Conservation (phyloP, 2,888 invertebrate species). For the Synanthedon formicaeformis region DNA sequence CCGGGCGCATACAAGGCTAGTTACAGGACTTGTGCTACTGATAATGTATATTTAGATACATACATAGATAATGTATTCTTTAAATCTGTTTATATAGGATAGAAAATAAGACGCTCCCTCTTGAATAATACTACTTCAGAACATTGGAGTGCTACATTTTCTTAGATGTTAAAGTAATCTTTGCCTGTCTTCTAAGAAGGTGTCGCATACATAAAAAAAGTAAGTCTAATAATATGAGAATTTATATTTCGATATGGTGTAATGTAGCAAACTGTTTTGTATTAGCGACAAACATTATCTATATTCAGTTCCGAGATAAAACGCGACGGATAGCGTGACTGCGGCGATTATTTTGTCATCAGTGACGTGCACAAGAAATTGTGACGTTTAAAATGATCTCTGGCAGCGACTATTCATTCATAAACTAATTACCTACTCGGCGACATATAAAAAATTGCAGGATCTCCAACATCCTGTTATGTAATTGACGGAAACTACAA, state of each 20-base stretch:
- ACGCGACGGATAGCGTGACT: constrained; percentile 32
- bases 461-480: constrained; percentile 32
- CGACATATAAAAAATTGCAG: constrained; percentile 24
- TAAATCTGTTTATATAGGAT: too few relatives aligned
- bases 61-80: too few relatives aligned
- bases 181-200: too few relatives aligned
- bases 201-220: too few relatives aligned
- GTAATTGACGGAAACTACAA: background rate
- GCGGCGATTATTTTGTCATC: constrained; percentile 35
- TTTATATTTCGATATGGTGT: background rate
- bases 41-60: too few relatives aligned
- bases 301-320: background rate
- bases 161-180: too few relatives aligned
- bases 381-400: constrained; percentile 37
- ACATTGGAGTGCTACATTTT: too few relatives aligned
- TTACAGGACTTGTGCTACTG: too few relatives aligned
- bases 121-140: too few relatives aligned
- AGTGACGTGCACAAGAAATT: constrained; percentile 48
- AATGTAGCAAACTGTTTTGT: background rate
- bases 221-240: too few relatives aligned
- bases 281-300: background rate
- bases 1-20: too few relatives aligned
- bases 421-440: constrained; percentile 9
- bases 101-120: too few relatives aligned
- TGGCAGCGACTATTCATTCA: constrained; percentile 43